These are phyloP conservation scores for Castor canadensis DNA, from an alignment of 2,113 vertebrate genomes.

Conservation along the genomic window DNA sequence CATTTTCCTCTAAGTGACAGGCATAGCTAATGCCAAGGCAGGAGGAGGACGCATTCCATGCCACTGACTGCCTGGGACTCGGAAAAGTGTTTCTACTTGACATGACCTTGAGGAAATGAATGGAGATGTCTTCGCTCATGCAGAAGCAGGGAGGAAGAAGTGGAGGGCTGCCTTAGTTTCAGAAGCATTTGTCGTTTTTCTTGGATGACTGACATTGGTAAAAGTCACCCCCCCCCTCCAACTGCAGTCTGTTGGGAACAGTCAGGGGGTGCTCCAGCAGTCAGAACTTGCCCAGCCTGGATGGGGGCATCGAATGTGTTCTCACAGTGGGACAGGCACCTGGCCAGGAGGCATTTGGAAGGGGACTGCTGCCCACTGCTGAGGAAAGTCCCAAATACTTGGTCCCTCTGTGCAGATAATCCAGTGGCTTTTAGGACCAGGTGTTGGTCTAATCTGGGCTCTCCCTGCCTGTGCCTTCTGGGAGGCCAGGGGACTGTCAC, in stretches of 20 bases:
- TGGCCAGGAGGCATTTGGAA: neutral
- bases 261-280: neutral
- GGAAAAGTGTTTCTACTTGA: slow-evolving; percentile 72
- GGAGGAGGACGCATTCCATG: slow-evolving; percentile 52
- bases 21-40: slow-evolving; percentile 61
- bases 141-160: slow-evolving; percentile 18
- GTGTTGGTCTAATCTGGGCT: neutral
- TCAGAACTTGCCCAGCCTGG: neutral
- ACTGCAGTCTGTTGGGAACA: slow-evolving; percentile 12
- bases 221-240: neutral
- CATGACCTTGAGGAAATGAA: slow-evolving; percentile 62
- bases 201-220: slow-evolving; percentile 42
- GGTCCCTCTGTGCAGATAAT: neutral
- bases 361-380: neutral
- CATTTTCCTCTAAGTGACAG: slow-evolving; percentile 61
- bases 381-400: neutral
- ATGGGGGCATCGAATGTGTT: neutral
- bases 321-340: no score
- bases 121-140: slow-evolving; percentile 60
- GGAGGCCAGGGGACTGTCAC: neutral
- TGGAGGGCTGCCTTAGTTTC: slow-evolving; percentile 11
- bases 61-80: neutral
- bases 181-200: slow-evolving; percentile 37
- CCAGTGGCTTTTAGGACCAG: neutral
- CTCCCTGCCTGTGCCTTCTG: neutral